phyloP scores from a whole-genome alignment of 92 coral and sea anemone genomes.

The Epizoanthus rinbou region DNA sequence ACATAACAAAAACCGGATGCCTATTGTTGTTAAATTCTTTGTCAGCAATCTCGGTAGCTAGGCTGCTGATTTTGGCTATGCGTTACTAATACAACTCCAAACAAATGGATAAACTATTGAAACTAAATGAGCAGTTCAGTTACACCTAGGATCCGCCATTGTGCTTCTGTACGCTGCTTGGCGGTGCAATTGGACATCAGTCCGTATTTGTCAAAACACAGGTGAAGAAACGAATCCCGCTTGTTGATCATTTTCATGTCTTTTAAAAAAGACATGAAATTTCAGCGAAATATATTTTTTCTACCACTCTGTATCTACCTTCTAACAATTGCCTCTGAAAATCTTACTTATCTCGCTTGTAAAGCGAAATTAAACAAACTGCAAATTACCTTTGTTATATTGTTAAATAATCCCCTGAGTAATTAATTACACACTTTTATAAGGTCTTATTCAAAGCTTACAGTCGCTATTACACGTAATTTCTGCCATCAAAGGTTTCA shows the following conservation, averaged over 20 bases:
- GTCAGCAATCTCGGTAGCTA: conserved; percentile 37
- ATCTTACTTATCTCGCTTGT: background rate
- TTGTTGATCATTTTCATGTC: background rate
- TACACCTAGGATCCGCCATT: background rate
- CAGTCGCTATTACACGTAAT: too few relatives aligned
- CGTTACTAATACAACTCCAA: conserved; percentile 5
- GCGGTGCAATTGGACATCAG: background rate
- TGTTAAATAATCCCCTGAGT: background rate
- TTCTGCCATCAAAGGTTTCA: too few relatives aligned
- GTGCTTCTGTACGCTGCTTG: background rate
- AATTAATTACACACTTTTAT: conserved; percentile 2
- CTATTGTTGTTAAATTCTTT: conserved; percentile 38
- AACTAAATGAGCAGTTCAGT: conserved; percentile 39
- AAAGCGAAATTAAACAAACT: background rate
- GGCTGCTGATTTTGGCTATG: conserved; percentile 3
- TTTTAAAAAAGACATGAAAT: background rate
- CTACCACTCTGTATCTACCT: background rate
- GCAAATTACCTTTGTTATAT: conserved; percentile 17
- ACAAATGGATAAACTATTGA: background rate
- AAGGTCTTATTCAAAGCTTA: background rate
- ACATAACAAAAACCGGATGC: conserved; percentile 45
- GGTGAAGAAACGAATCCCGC: background rate
- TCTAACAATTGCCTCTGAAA: background rate
- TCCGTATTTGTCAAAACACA: background rate
- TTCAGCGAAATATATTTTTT: background rate